Conservation (phyloP, 2,888 invertebrate genomes). For the Blomia tropicalis region DNA sequence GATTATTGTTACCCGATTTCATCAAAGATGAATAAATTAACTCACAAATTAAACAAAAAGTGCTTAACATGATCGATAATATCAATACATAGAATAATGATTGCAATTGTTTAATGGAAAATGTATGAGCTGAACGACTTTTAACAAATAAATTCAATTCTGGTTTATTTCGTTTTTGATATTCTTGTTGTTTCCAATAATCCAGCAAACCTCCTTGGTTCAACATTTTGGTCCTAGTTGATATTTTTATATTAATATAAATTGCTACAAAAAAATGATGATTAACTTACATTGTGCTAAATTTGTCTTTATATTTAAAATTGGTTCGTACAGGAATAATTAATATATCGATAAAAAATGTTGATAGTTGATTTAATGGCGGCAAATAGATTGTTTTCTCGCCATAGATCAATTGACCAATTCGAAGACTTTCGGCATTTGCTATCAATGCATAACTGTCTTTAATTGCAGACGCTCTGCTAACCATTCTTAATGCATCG, state of each 20-base stretch:
- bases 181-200: neutral
- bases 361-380: neutral
- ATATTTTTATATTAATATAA: neutral
- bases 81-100: slow-evolving; percentile 7
- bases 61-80: too few species aligned
- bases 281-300: neutral
- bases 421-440: neutral
- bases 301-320: neutral
- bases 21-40: too few species aligned
- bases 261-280: too few species aligned
- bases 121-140: too few species aligned
- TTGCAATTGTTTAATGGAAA: slow-evolving; percentile 16
- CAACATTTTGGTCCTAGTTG: neutral
- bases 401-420: neutral
- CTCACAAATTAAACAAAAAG: too few species aligned
- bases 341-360: neutral
- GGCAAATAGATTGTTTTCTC: neutral
- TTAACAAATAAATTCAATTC: too few species aligned
- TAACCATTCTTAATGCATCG: neutral
- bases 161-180: neutral
- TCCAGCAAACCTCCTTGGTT: neutral
- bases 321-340: neutral
- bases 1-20: too few species aligned
- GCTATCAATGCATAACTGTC: neutral
- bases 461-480: neutral